Evolutionary conservation across 2,888 invertebrate species (phyloP).

Genomic region (Cybosia mesomella): DNA sequence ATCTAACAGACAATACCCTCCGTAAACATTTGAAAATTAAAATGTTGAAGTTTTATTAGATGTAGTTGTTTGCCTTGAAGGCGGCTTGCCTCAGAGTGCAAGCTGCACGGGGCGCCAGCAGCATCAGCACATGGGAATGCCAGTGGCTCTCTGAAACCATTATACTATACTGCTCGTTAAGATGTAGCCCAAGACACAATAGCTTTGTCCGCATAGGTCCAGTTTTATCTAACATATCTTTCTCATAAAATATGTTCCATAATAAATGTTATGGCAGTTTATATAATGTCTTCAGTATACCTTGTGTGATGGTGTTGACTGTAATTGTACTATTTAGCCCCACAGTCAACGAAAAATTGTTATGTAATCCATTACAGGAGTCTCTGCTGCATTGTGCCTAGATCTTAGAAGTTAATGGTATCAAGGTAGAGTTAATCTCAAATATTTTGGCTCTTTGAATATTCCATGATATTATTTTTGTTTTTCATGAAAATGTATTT

Average conservation of each 20-base stretch:
- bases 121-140: constrained; percentile 67
- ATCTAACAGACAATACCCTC: constrained; percentile 87
- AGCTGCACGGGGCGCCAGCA: constrained; percentile 73
- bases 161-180: constrained; percentile 66
- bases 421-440: constrained; percentile 87
- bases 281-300: constrained; percentile 71
- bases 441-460: constrained; percentile 87
- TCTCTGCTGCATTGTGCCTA: constrained; percentile 88
- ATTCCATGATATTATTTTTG: constrained; percentile 87
- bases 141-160: constrained; percentile 68
- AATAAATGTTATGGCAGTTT: constrained; percentile 61
- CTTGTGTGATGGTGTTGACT: constrained; percentile 79
- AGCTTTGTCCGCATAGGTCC: constrained; percentile 55
- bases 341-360: constrained; percentile 86
- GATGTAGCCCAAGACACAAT: constrained; percentile 37
- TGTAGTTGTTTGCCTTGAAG: constrained; percentile 82
- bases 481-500: constrained; percentile 87
- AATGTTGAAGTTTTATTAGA: constrained; percentile 83
- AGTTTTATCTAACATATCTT: constrained; percentile 54
- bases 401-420: constrained; percentile 87
- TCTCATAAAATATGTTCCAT: constrained; percentile 50
- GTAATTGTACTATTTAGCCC: constrained; percentile 76
- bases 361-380: constrained; percentile 86
- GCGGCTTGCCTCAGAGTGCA: constrained; percentile 72
- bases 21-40: constrained; percentile 76